Conservation (phyloP, 2,113 vertebrate species). For the Emberiza fucata region DNA sequence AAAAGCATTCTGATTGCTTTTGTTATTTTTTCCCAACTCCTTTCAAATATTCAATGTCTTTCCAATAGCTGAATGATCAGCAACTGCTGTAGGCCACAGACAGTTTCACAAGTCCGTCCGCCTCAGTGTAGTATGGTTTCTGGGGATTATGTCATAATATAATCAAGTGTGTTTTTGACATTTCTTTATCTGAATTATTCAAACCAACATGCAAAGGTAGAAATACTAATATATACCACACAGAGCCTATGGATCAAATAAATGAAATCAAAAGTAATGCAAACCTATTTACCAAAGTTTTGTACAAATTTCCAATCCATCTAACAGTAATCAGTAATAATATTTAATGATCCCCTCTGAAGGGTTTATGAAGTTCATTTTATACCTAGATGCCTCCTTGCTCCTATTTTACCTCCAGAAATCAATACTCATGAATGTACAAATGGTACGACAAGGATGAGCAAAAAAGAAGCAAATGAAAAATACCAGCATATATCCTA, state of each 20-base stretch:
- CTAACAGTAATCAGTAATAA: background rate
- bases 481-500: background rate
- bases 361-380: background rate
- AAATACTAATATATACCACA: background rate
- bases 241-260: background rate
- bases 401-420: background rate
- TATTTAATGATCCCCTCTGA: background rate
- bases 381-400: accelerated
- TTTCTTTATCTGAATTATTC: background rate
- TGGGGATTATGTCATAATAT: background rate
- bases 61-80: background rate
- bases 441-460: background rate
- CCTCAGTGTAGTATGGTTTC: background rate
- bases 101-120: background rate
- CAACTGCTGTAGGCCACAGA: background rate
- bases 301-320: background rate
- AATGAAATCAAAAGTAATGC: background rate
- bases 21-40: background rate
- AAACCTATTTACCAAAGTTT: background rate
- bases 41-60: background rate
- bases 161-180: background rate
- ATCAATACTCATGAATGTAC: background rate
- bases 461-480: background rate
- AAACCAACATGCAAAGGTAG: background rate
- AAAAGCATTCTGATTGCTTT: background rate